Conservation (phyloP, 2,797 vertebrate genomes). For the Odontamblyopus lacepedii region DNA sequence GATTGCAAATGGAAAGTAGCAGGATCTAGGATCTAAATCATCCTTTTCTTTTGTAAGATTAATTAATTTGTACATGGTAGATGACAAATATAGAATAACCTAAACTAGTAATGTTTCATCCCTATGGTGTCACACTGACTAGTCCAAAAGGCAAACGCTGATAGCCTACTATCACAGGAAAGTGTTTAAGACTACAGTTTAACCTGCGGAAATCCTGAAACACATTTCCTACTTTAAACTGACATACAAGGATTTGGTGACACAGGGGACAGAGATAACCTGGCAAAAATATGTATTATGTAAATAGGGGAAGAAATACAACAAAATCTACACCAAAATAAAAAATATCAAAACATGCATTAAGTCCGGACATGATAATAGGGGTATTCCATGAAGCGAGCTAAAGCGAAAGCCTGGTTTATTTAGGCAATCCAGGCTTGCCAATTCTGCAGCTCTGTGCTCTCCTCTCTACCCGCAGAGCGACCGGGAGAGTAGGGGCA, state of each 20-base stretch:
- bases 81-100: too few species aligned
- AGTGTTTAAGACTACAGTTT: constrained; percentile 44
- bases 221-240: constrained; percentile 35
- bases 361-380: not conserved
- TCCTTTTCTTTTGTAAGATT: too few species aligned
- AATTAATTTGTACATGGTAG: too few species aligned
- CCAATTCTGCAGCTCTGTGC: too few species aligned
- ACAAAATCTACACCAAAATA: not conserved
- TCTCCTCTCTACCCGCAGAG: too few species aligned
- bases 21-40: too few species aligned
- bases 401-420: too few species aligned
- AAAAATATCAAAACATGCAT: not conserved
- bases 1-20: too few species aligned
- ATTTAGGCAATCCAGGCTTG: too few species aligned
- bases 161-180: constrained; percentile 18
- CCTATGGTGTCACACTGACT: not conserved
- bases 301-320: not conserved
- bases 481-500: too few species aligned
- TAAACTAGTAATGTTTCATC: not conserved
- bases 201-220: constrained; percentile 63
- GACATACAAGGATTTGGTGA: not conserved
- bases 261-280: not conserved
- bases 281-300: not conserved
- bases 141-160: constrained; percentile 35
- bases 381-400: too few species aligned